Base-by-base conservation (phyloP, 2,113 vertebrate genomes). In the Puma concolor region DNA sequence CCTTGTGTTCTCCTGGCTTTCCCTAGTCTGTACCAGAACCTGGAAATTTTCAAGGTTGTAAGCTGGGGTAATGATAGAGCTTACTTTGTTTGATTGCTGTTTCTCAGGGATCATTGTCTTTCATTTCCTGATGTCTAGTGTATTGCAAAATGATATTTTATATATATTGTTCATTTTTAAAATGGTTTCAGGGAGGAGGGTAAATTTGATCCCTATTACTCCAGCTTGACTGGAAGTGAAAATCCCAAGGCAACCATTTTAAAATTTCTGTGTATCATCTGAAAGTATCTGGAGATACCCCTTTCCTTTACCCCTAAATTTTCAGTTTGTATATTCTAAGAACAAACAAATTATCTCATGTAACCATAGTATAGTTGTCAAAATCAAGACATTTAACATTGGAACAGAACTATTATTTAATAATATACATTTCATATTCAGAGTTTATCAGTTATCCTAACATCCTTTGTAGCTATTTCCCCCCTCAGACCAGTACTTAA, bases 21-120 rank as follows among this genome's bases (percentile, higher is more conserved):
- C 4, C 64, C 31, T 13, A 81, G 33, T 88, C 7, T 88, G 41
- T 85, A 25, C 33, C 23, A 12, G 69, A 15, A 0, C 52, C 15
- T 81, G 6, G 8, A 71, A 60, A 88, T 81, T 81, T 77, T 88
- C 44, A 79, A 54, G 54, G 33, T 64, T n/a, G 5, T 64, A 85
- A 69, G 23, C 52, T 52, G 12, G 67, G 38, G 25, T n/a, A 84
- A 23, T 64, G 69, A 19, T 50, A 60, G 31, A 23, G 33, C 36
- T 81, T 16, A 81, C 31, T 94, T 80, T 80, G 36, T 94, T 80
- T 71, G 36, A 66, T 93, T 86, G 77, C 50, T 80, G 76, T 79
- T 52, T 79, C 48, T 79, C 48, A 7, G 31, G 48, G 48, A 79
- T 79, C 76, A 79, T 31, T 79, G 48, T 33, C 76, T 29, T 52